These are phyloP conservation scores for Leptura quadrifasciata DNA, from an alignment of 2,888 invertebrate genomes.

Conservation along the genomic window DNA sequence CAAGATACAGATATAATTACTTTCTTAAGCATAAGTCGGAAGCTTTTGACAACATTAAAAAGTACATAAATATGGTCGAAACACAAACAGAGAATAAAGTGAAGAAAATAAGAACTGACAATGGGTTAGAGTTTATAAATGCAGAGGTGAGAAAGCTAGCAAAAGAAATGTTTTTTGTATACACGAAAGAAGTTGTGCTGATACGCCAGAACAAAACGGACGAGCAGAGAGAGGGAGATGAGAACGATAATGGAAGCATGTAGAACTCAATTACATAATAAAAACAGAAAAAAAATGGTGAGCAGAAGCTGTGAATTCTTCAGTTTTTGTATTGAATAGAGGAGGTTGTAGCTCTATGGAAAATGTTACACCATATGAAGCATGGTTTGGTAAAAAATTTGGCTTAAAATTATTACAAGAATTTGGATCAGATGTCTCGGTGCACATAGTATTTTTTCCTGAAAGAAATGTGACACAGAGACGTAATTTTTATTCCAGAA, in stretches of 20 bases:
- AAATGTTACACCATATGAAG: too few relatives aligned
- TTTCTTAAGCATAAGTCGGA: neutral
- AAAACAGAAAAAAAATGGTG: neutral
- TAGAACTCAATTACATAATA: neutral
- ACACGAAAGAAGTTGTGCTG: neutral
- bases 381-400: too few relatives aligned
- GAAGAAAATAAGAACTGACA: neutral
- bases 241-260: neutral
- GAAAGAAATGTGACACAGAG: neutral
- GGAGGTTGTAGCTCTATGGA: too few relatives aligned
- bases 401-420: too few relatives aligned
- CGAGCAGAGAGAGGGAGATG: too few relatives aligned
- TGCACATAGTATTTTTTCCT: neutral
- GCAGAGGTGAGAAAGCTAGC: neutral
- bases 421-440: too few relatives aligned
- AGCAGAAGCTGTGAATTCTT: too few relatives aligned
- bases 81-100: constrained; percentile 2
- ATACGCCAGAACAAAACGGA: neutral
- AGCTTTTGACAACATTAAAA: neutral
- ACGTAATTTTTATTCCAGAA: too few relatives aligned
- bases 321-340: too few relatives aligned
- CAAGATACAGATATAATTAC: neutral
- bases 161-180: neutral
- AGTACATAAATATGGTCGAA: neutral
- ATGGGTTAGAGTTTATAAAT: too few relatives aligned